Percentiles rank a stretch among this genome's conserved stretches.
Conservation (phyloP, 30 jellyfish, hydroid and myxozoan species). For the Chironex yamaguchii region DNA sequence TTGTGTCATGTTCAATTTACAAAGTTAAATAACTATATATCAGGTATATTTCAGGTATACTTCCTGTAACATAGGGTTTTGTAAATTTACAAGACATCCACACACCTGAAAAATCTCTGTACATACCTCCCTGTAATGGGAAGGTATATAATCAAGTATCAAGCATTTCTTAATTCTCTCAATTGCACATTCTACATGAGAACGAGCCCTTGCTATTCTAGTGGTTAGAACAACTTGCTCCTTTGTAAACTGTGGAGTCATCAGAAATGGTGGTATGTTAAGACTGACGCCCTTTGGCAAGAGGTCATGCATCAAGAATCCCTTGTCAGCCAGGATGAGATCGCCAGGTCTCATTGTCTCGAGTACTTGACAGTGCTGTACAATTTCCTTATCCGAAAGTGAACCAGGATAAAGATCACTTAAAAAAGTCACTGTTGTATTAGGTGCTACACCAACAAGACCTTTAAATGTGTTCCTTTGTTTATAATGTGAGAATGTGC, state of each 20-base stretch:
- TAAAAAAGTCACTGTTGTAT: slow-evolving; percentile 18
- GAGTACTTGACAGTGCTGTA: background rate
- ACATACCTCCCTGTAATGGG: slow-evolving; percentile 3
- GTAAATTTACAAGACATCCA: slow-evolving; percentile 38
- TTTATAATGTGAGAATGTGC: slow-evolving; percentile 7
- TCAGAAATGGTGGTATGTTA: slow-evolving; percentile 31
- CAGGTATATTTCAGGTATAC: no score
- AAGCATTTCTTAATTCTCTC: slow-evolving; percentile 13
- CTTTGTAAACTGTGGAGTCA: slow-evolving; percentile 1
- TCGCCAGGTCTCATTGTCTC: slow-evolving; percentile 13
- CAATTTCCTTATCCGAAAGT: slow-evolving; percentile 7
- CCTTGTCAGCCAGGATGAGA: slow-evolving; percentile 58
- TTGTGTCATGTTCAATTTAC: no score
- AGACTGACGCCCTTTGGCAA: slow-evolving; percentile 21
- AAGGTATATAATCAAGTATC: slow-evolving; percentile 4
- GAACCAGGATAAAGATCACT: slow-evolving; percentile 23
- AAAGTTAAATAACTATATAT: no score
- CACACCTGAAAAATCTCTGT: slow-evolving; percentile 13
- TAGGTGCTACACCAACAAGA: slow-evolving; percentile 53
- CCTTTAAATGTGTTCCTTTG: slow-evolving; percentile 16
- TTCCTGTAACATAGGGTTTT: no score
- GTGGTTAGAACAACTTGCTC: slow-evolving; percentile 8
- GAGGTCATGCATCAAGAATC: slow-evolving; percentile 35
- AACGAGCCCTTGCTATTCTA: slow-evolving; percentile 34
- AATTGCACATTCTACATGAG: slow-evolving; percentile 40